Evolutionary conservation across 2,888 invertebrate species (phyloP).

Genomic region (Sphaerolaimus hirsutus): DNA sequence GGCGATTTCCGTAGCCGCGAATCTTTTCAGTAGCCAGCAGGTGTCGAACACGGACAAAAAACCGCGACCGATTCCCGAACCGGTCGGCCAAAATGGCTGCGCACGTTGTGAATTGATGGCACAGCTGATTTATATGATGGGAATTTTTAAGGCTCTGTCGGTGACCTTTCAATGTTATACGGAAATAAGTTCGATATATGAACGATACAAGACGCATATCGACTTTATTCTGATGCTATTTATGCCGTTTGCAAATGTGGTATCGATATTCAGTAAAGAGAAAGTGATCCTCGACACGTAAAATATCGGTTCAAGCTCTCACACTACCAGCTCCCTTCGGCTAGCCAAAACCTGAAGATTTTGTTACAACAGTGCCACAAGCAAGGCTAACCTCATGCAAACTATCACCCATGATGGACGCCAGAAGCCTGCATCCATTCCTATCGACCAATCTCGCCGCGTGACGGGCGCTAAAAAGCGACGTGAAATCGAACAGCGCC

Average conservation of each 20-base stretch:
- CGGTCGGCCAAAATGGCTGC: slow-evolving; percentile 78
- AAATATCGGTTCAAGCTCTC: too few relatives aligned
- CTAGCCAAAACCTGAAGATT: too few relatives aligned
- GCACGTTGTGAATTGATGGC: slow-evolving; percentile 1
- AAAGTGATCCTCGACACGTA: too few relatives aligned
- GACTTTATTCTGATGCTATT: too few relatives aligned
- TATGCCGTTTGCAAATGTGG: too few relatives aligned
- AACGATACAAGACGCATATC: too few relatives aligned
- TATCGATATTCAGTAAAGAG: too few relatives aligned
- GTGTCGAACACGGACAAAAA: slow-evolving; percentile 85
- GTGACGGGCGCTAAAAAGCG: slow-evolving; percentile 88
- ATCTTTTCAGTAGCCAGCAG: slow-evolving; percentile 71
- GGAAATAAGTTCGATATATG: too few relatives aligned
- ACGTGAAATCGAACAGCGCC: slow-evolving; percentile 95
- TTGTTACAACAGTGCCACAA: neutral
- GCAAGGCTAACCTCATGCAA: slow-evolving; percentile 46
- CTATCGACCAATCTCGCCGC: slow-evolving; percentile 56
- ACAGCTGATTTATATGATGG: too few relatives aligned
- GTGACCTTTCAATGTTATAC: too few relatives aligned
- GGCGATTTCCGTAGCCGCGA: slow-evolving; percentile 41
- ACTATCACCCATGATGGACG: slow-evolving; percentile 81
- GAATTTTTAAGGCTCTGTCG: too few relatives aligned
- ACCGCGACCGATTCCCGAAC: slow-evolving; percentile 87
- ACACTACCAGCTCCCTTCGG: too few relatives aligned
- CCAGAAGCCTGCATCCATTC: slow-evolving; percentile 52